phyloP scores from a whole-genome alignment of 2,888 invertebrate species.

The Agrochola litura region DNA sequence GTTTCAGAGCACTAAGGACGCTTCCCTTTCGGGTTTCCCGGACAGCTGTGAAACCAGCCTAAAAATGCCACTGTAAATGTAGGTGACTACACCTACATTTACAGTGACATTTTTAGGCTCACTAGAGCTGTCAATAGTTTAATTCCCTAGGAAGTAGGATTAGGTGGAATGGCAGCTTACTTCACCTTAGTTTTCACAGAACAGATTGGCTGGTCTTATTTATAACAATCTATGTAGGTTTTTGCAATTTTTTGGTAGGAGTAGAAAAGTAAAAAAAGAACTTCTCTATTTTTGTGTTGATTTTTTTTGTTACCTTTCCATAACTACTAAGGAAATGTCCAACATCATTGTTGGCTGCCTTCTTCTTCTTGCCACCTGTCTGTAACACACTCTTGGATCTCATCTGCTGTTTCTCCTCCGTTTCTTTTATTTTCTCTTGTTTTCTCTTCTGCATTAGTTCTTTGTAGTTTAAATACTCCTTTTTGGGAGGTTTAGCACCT shows the following conservation, averaged over 20 bases:
- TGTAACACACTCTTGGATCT: conserved; percentile 91
- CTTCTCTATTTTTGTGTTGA: background rate
- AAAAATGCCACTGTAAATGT: no score
- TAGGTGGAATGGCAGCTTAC: no score
- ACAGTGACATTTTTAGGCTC: no score
- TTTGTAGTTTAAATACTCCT: conserved; percentile 93
- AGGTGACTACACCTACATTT: no score
- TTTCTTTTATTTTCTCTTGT: conserved; percentile 87
- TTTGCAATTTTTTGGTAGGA: background rate
- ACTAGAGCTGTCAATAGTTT: no score
- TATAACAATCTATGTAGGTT: background rate
- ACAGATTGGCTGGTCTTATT: background rate
- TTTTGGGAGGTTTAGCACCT: conserved; percentile 95
- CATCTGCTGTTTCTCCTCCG: conserved; percentile 90
- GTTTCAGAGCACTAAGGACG: no score
- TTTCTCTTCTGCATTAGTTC: conserved; percentile 91
- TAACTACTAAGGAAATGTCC: conserved; percentile 86
- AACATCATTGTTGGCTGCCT: conserved; percentile 83
- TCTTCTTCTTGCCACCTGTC: conserved; percentile 87
- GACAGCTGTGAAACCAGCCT: no score
- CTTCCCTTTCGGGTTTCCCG: no score
- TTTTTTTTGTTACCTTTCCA: conserved; percentile 83
- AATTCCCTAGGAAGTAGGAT: no score
- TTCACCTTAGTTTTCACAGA: no score
- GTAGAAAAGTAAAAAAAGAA: no score